phyloP scores from a whole-genome alignment of 2,888 invertebrate species.

The Drosophila eohydei region DNA sequence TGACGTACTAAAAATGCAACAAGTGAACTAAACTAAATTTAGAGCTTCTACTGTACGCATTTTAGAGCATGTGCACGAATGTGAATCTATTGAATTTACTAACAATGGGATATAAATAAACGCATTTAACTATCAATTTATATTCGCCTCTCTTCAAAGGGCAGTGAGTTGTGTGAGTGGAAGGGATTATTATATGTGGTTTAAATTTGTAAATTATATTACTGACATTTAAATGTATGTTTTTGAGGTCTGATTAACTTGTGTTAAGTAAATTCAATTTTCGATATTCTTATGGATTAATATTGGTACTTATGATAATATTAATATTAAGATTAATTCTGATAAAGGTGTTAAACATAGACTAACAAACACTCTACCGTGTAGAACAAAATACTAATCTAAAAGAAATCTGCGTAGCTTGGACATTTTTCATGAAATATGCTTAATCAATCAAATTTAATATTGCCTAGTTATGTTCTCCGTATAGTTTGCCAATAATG shows the following conservation, averaged over 20 bases:
- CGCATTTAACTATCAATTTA: background rate
- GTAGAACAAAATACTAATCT: background rate
- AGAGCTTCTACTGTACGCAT: background rate
- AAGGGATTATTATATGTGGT: background rate
- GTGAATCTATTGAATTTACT: background rate
- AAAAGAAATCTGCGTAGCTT: background rate
- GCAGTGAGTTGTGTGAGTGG: background rate
- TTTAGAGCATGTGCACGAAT: conserved; percentile 5
- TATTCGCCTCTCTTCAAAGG: background rate
- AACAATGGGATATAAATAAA: conserved; percentile 2
- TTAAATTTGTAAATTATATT: background rate
- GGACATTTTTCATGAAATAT: background rate
- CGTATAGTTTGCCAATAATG: background rate
- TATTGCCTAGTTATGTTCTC: background rate
- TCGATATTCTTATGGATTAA: no score
- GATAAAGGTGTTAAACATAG: no score
- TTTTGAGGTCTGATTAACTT: no score
- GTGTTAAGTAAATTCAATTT: no score
- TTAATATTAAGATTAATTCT: no score
- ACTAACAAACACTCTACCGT: no score
- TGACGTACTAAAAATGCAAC: conserved; percentile 19
- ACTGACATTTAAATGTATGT: background rate
- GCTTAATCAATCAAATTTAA: background rate
- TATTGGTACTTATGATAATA: no score
- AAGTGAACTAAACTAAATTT: conserved; percentile 3